Evolutionary conservation across 2,797 vertebrate species (phyloP).

Genomic region (Acipenser ruthenus): DNA sequence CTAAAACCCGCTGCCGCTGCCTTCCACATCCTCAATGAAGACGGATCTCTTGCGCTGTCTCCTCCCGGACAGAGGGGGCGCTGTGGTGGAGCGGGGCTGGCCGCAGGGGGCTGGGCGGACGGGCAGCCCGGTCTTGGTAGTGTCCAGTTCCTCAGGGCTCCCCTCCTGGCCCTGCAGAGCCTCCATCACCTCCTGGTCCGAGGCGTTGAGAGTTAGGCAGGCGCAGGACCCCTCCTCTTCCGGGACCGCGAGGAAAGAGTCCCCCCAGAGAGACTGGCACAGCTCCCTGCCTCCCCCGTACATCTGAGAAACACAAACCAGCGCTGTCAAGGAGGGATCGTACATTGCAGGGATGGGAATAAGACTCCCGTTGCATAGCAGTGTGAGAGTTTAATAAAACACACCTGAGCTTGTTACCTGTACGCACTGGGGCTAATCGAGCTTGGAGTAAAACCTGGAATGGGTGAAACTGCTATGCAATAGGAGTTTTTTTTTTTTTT

Average conservation of each 20-base stretch:
- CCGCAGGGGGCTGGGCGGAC: slow-evolving; percentile 51
- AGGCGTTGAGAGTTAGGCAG: slow-evolving; percentile 63
- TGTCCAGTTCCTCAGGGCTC: slow-evolving; percentile 57
- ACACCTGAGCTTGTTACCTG: too few relatives aligned
- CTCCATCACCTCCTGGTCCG: slow-evolving; percentile 54
- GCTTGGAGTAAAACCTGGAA: too few relatives aligned
- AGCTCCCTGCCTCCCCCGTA: slow-evolving; percentile 67
- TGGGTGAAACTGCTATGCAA: too few relatives aligned
- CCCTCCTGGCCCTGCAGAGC: slow-evolving; percentile 56
- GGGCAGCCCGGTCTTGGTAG: slow-evolving; percentile 56
- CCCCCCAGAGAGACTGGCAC: slow-evolving; percentile 66
- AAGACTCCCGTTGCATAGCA: too few relatives aligned
- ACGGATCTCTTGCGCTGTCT: slow-evolving; percentile 49
- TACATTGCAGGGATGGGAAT: not conserved
- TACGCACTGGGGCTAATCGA: too few relatives aligned
- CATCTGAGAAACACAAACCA: slow-evolving; percentile 46
- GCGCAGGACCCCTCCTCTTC: slow-evolving; percentile 45
- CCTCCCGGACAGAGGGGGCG: slow-evolving; percentile 29
- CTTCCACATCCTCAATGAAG: slow-evolving; percentile 50
- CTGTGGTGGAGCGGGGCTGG: slow-evolving; percentile 27
- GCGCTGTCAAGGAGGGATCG: not conserved
- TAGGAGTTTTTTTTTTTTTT: not conserved
- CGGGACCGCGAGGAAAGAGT: slow-evolving; percentile 52
- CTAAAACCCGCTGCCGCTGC: slow-evolving; percentile 73
- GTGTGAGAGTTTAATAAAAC: too few relatives aligned